Percentiles rank a stretch among this genome's conserved stretches.
phyloP scores from a whole-genome alignment of 2,113 vertebrate species.

The Rutilus rutilus region DNA sequence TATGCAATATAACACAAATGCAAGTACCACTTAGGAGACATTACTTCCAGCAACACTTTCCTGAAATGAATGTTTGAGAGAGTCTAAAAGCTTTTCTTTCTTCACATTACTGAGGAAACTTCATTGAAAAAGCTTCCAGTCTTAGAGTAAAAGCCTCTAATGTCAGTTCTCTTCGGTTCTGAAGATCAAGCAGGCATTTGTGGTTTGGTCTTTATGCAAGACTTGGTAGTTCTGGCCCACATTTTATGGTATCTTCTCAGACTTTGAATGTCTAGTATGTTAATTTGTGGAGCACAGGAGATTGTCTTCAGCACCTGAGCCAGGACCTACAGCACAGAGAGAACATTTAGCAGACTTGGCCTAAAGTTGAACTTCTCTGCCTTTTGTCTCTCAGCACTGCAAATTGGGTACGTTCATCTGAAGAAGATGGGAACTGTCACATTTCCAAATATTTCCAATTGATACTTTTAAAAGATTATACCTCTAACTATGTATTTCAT shows the following conservation, averaged over 20 bases:
- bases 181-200: constrained; percentile 12
- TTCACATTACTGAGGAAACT: neutral
- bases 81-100: constrained; percentile 35
- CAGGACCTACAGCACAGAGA: constrained; percentile 7
- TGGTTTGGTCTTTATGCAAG: neutral
- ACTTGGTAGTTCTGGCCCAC: constrained; percentile 13
- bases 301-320: constrained; percentile 19
- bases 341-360: constrained; percentile 44
- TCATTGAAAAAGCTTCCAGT: neutral
- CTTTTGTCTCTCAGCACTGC: neutral
- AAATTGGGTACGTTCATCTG: neutral
- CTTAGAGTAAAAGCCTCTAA: neutral
- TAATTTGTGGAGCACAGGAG: constrained; percentile 35
- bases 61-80: neutral
- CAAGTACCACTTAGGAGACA: neutral
- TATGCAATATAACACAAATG: constrained; percentile 15
- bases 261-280: constrained; percentile 28
- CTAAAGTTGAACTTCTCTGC: neutral
- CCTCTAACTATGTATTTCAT: neutral
- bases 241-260: constrained; percentile 39
- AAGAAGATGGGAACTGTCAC: neutral
- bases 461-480: neutral
- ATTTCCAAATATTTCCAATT: neutral
- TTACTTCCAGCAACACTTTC: constrained; percentile 13
- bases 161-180: neutral